phyloP scores from a whole-genome alignment of 2,888 invertebrate species.

The Aromia moschata region DNA sequence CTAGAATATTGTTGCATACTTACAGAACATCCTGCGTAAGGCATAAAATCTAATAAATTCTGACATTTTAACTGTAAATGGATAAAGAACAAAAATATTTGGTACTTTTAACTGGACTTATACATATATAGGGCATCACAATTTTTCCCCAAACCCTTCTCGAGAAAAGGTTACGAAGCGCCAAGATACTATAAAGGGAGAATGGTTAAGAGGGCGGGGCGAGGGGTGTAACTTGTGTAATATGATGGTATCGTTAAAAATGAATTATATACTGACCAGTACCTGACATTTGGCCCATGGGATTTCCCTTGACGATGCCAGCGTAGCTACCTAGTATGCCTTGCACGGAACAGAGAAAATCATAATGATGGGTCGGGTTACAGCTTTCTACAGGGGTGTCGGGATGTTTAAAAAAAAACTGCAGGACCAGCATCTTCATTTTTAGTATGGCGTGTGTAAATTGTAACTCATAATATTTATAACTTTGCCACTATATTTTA shows the following conservation, averaged over 20 bases:
- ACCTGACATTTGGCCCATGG: slow-evolving; percentile 88
- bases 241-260: slow-evolving; percentile 18
- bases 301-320: slow-evolving; percentile 87
- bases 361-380: slow-evolving; percentile 55
- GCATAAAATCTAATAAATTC: no score
- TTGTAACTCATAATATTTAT: no score
- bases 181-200: background rate
- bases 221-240: slow-evolving; percentile 6
- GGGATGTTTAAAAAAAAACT: slow-evolving; percentile 35
- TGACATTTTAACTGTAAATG: no score
- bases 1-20: no score
- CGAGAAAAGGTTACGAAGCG: no score
- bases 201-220: slow-evolving; percentile 5
- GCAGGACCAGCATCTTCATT: slow-evolving; percentile 16
- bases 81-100: no score
- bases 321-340: slow-evolving; percentile 80
- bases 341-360: slow-evolving; percentile 62
- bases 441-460: no score
- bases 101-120: no score
- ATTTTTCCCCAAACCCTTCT: no score
- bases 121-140: no score
- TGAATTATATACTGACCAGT: slow-evolving; percentile 68
- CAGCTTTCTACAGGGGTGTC: slow-evolving; percentile 51
- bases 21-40: no score
- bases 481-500: slow-evolving; percentile 2